Base-by-base conservation (phyloP, 2,113 vertebrate species). In the Gila orcuttii region DNA sequence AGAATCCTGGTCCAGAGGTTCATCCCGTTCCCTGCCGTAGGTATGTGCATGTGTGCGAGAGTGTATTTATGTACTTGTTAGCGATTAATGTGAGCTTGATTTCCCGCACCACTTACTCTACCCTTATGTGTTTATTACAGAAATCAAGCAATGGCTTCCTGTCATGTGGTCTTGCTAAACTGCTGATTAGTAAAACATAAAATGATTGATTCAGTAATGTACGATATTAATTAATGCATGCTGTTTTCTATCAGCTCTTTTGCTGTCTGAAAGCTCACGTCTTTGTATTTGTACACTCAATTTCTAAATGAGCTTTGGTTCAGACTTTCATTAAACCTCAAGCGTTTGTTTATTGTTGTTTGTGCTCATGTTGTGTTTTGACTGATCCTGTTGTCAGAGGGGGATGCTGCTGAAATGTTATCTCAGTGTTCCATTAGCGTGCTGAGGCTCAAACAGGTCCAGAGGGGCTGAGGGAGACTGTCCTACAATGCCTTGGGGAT, bases 11-110 rank as follows among this genome's bases (percentile, higher is more conserved):
- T 99, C 90, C 96, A 98, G 95, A 95, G 97, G 88, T 97, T 98
- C 84, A 95, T 98, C 92, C 97, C 97, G 0, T 98, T 98, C 92
- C 97, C 97, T 19, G 97, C 97, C 59, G 97, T 98, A 52, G 97
- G 97, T 99, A 93, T 94, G 93, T 92, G 12, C 47, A 8, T 50
- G 28, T 82, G 42, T 69, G 4, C 23, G 10, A 57, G 47, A 23
- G 59, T 39, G 23, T 73, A 23, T 50, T 62, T 77, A 47, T 21
- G 39, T 52, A 28, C 25, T n/a, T 39, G 42, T 10, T 8, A 69
- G 73, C 28, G 28, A 6, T 45, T 5, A 42, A 33, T 6, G n/a
- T 31, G 5, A 64, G 59, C 21, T 23, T 42, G 10, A 28, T 64
- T 82, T 69, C 4, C 64, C 33, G 19, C 42, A 69, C 8, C 60